phyloP scores from a whole-genome alignment of 2,888 invertebrate genomes.

The Megalurothrips usitatus region DNA sequence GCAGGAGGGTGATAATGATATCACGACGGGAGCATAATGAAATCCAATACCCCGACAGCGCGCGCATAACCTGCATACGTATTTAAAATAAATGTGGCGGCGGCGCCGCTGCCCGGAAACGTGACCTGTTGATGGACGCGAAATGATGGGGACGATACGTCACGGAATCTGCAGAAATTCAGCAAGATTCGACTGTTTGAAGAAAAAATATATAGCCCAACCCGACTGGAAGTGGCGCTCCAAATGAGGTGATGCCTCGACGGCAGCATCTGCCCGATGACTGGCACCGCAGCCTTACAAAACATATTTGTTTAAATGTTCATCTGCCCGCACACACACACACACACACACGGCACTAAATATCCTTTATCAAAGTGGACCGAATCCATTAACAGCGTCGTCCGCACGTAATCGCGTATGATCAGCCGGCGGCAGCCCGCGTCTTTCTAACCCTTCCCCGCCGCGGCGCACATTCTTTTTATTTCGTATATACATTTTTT shows the following conservation, averaged over 20 bases:
- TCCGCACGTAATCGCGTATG: constrained; percentile 17
- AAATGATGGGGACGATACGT: neutral
- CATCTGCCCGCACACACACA: neutral
- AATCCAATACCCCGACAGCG: neutral
- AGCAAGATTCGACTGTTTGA: neutral
- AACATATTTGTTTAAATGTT: constrained; percentile 22
- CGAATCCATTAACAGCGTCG: constrained; percentile 21
- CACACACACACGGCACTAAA: neutral
- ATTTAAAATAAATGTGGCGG: neutral
- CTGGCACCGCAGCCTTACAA: neutral
- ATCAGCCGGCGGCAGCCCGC: neutral
- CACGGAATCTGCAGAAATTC: neutral
- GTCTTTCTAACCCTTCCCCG: constrained; percentile 8
- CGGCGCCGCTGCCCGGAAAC: neutral
- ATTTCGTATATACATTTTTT: too few species aligned
- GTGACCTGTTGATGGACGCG: neutral
- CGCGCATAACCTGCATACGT: neutral
- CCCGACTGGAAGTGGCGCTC: too few species aligned
- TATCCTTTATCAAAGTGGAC: constrained; percentile 25
- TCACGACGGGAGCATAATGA: neutral
- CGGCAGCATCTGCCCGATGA: neutral
- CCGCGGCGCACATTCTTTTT: neutral
- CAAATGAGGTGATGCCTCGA: too few species aligned
- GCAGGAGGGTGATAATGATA: neutral
- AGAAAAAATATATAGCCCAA: neutral